Evolutionary conservation across 2,797 vertebrate species (phyloP), one percentile per base, ranked within the genome.

Genomic region (Ceryle rudis): DNA sequence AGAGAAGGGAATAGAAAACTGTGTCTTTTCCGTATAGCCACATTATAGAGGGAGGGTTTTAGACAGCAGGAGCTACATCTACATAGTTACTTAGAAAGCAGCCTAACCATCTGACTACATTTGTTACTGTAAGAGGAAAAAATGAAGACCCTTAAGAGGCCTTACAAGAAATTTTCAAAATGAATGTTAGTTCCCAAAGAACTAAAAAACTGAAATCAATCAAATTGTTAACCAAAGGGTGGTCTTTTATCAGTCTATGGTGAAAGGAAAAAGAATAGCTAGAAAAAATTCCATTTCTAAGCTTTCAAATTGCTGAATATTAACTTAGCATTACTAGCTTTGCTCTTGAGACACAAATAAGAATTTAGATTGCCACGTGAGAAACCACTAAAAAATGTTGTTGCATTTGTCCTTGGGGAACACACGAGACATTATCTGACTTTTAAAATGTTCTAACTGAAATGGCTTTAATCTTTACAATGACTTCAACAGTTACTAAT

Each of bases 271-370:
- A 88, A 46, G 5, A 70, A 1, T 28, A 55, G 17, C 31, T 65
- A 26, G 14, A 23, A 84, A 82, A 52, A 41, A 47, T 55, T 90
- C 51, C 10, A 93, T 62, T 84, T 96, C 66, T 83, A 88, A 91
- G 72, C 75, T 86, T 89, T 71, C 33, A 61, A 46, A 47, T 73
- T 80, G 67, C 71, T 90, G 80, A 84, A 85, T 84, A 95, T 77
- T 93, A 96, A 89, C 64, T 86, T 52, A 73, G 41, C 29, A 77
- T 25, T 91, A 66, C 70, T 25, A 81, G 60, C 44, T 90, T 84
- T 78, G 44, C 44, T 78, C 90, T 73, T 86, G 51, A 90, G 66
- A 88, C 67, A 67, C 67, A 97, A 95, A 95, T 7, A 6, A 77
- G 62, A 93, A 77, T 71, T 91, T 28, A 71, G n/a, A 90, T 35